Evolutionary conservation across 1,140 invertebrate species (phyloP).

Genomic region (Musca domestica): DNA sequence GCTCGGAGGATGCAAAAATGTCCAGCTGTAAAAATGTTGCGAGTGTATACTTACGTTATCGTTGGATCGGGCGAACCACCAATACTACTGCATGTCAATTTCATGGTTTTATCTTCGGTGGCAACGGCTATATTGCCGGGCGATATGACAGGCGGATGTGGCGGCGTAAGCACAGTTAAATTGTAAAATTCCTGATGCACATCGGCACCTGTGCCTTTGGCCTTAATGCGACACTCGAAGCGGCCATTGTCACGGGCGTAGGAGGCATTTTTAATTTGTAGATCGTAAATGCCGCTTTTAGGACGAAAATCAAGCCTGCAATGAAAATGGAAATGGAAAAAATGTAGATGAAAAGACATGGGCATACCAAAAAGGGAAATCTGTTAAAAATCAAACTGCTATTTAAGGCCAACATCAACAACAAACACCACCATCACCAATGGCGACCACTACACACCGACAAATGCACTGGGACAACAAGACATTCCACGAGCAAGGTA

Average conservation of each 20-base stretch:
- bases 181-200: constrained; percentile 79
- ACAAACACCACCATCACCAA: too few species aligned
- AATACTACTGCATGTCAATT: constrained; percentile 77
- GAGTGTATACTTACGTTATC: constrained; percentile 62
- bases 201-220: constrained; percentile 76
- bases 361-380: background rate
- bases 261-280: constrained; percentile 80
- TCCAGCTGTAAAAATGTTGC: too few species aligned
- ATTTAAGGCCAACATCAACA: too few species aligned
- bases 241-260: constrained; percentile 88
- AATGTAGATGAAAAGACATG: background rate
- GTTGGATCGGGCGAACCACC: constrained; percentile 87
- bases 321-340: constrained; percentile 30
- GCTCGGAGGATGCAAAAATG: too few species aligned
- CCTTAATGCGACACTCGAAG: constrained; percentile 87
- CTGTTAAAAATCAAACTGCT: background rate
- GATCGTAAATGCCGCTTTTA: constrained; percentile 79
- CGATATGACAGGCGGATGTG: constrained; percentile 73
- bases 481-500: background rate
- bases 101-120: constrained; percentile 74
- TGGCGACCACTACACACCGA: too few species aligned
- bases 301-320: constrained; percentile 73
- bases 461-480: background rate
- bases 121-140: constrained; percentile 69
- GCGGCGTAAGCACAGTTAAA: constrained; percentile 81